A percentile compares a stretch with the other conserved stretches of the same genome.
phyloP scores from a whole-genome alignment of 2,888 invertebrate species.

The Dasysyrphus albostriatus region DNA sequence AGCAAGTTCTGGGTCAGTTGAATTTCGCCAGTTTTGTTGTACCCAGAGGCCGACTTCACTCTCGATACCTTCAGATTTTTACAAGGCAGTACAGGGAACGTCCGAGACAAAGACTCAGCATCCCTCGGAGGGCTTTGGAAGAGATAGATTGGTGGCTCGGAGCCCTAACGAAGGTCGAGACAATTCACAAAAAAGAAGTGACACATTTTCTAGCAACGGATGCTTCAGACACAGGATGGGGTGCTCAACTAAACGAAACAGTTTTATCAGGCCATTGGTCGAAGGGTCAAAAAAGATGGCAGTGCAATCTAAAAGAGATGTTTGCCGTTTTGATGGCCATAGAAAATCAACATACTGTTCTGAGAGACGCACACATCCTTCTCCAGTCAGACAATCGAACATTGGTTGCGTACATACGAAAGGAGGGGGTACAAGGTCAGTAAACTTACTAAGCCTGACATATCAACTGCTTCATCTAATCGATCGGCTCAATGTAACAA shows the following conservation, averaged over 20 bases:
- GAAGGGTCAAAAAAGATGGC: not conserved
- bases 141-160: slow-evolving; percentile 26
- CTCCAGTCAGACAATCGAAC: slow-evolving; percentile 47
- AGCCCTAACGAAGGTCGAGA: not conserved
- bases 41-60: slow-evolving; percentile 18
- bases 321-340: not conserved
- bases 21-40: slow-evolving; percentile 24
- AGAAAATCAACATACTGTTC: not conserved
- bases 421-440: slow-evolving; percentile 33
- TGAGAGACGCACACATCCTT: slow-evolving; percentile 16
- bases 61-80: slow-evolving; percentile 29
- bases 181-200: not conserved
- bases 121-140: slow-evolving; percentile 17
- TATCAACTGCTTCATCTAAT: not conserved
- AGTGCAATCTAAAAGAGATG: slow-evolving; percentile 37
- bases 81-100: not conserved
- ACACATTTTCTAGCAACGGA: not conserved
- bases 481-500: slow-evolving; percentile 30
- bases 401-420: slow-evolving; percentile 29
- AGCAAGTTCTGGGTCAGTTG: not conserved
- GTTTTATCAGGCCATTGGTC: not conserved
- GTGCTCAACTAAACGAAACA: not conserved
- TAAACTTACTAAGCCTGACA: no score
- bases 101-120: not conserved
- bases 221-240: not conserved